Evolutionary conservation across 2,888 invertebrate species (phyloP).

Genomic region (Nemapogon koenigi): DNA sequence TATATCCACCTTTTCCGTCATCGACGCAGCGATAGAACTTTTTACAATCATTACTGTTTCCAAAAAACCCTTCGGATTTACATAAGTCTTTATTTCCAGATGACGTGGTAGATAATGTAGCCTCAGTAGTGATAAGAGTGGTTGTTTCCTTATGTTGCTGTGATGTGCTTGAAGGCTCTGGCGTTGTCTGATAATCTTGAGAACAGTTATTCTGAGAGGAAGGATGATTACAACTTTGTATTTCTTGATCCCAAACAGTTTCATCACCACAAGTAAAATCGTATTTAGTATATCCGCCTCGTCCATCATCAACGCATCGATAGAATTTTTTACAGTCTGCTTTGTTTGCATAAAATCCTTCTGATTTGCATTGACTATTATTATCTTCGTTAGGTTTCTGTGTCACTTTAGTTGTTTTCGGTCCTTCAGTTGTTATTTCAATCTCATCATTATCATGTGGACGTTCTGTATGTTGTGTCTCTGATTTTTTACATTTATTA

Average conservation of each 20-base stretch:
- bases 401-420: constrained; percentile 7
- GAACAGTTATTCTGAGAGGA: constrained; percentile 29
- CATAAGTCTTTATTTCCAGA: constrained; percentile 33
- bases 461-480: background rate
- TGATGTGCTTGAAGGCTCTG: constrained; percentile 12
- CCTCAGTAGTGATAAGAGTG: constrained; percentile 2
- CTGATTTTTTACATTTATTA: constrained; percentile 18
- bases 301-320: constrained; percentile 67
- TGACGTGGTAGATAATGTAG: constrained; percentile 16
- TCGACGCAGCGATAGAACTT: constrained; percentile 74
- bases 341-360: constrained; percentile 74
- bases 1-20: constrained; percentile 64
- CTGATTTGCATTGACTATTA: constrained; percentile 49
- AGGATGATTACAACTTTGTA: constrained; percentile 65
- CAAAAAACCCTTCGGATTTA: constrained; percentile 66
- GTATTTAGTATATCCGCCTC: constrained; percentile 53
- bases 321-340: constrained; percentile 77
- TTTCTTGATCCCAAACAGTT: constrained; percentile 73
- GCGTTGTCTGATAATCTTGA: constrained; percentile 12
- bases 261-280: constrained; percentile 71
- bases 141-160: constrained; percentile 11
- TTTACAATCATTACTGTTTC: constrained; percentile 64
- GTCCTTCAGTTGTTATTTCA: constrained; percentile 11
- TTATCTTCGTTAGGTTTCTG: constrained; percentile 9
- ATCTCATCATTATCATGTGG: constrained; percentile 18